These are phyloP conservation scores for Drosophila pachea DNA, from an alignment of 1,140 invertebrate genomes.

Conservation along the genomic window DNA sequence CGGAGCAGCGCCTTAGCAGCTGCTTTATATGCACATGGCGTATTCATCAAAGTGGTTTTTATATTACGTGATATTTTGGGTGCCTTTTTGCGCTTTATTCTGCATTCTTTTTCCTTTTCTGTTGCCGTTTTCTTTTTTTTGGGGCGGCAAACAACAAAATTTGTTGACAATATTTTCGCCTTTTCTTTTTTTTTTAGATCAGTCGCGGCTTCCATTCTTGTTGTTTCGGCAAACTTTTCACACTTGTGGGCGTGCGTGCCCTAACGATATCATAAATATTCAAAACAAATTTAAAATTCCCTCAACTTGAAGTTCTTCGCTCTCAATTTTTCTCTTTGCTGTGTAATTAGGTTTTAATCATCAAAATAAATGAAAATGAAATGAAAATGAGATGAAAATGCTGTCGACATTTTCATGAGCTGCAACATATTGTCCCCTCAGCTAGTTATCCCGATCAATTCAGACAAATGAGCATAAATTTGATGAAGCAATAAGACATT, in stretches of 20 bases:
- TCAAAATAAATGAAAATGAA: constrained; percentile 32
- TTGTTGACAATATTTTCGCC: constrained; percentile 68
- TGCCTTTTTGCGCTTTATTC: constrained; percentile 62
- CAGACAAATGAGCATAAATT: constrained; percentile 59
- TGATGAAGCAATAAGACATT: constrained; percentile 24
- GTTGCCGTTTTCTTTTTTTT: constrained; percentile 13
- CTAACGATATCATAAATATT: constrained; percentile 73
- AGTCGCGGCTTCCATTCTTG: constrained; percentile 25
- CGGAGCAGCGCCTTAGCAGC: constrained; percentile 27
- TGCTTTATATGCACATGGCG: constrained; percentile 73
- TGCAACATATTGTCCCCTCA: constrained; percentile 45
- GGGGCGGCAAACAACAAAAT: constrained; percentile 60
- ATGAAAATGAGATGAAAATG: constrained; percentile 5
- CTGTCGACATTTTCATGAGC: constrained; percentile 23
- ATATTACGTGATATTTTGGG: constrained; percentile 75
- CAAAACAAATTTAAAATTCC: constrained; percentile 76
- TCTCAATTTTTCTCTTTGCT: constrained; percentile 13
- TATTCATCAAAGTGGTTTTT: constrained; percentile 78
- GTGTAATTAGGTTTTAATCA: constrained; percentile 74
- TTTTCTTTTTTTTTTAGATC: constrained; percentile 43
- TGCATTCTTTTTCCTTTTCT: constrained; percentile 27
- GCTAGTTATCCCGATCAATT: constrained; percentile 54
- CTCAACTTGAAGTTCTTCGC: constrained; percentile 16
- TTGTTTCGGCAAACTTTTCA: constrained; percentile 52
- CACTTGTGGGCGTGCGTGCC: constrained; percentile 32